Evolutionary conservation across 35 echinoderm and acorn worm genomes (phyloP).

Genomic region (Amphiura filiformis): DNA sequence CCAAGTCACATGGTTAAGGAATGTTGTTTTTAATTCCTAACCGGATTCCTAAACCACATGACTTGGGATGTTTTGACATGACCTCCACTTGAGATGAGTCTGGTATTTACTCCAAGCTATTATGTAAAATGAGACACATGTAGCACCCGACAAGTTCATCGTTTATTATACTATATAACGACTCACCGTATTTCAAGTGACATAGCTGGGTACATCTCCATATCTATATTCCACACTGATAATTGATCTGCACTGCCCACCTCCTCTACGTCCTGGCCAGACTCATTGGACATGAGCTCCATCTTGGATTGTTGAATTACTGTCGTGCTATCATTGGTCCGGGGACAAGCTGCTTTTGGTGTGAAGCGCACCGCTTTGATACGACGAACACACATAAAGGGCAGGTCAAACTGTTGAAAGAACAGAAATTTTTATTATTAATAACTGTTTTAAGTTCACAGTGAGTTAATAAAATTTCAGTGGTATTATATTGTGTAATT

Average conservation of each 20-base stretch:
- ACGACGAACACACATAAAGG: slow-evolving; percentile 30
- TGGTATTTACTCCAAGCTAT: too few relatives aligned
- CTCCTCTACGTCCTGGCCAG: neutral
- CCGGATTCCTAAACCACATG: too few relatives aligned
- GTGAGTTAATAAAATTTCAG: too few relatives aligned
- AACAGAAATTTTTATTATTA: neutral
- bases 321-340: neutral
- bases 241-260: neutral
- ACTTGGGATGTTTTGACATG: too few relatives aligned
- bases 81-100: too few relatives aligned
- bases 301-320: neutral
- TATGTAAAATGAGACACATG: too few relatives aligned
- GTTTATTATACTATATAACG: too few relatives aligned
- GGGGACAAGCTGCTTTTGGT: neutral
- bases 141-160: too few relatives aligned
- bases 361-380: slow-evolving; percentile 36
- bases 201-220: slow-evolving; percentile 30
- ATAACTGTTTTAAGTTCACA: too few relatives aligned
- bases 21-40: too few relatives aligned
- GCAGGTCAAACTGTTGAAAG: slow-evolving; percentile 46
- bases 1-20: too few relatives aligned
- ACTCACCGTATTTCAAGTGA: slow-evolving; percentile 45
- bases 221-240: slow-evolving; percentile 53
- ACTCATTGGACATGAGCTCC: neutral
- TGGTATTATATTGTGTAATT: neutral